Evolutionary conservation across 2,797 vertebrate genomes (phyloP).

Genomic region (Diplodus puntazzo): DNA sequence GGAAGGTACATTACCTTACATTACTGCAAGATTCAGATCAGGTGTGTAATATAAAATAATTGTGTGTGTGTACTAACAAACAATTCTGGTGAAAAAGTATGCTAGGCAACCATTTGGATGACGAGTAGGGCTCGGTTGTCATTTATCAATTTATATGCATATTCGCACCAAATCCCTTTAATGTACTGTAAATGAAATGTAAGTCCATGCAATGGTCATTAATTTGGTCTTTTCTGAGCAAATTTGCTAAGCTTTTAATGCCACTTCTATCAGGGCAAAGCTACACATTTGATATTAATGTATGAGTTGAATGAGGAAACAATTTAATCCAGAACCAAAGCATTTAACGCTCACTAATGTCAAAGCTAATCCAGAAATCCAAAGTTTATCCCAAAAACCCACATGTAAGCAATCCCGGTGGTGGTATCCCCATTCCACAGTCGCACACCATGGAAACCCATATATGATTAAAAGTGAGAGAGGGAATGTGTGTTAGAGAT

Average conservation of each 20-base stretch:
- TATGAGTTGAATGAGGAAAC: slow-evolving; percentile 71
- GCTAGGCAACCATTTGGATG: background rate
- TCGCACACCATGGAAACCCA: slow-evolving; percentile 34
- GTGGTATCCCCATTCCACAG: slow-evolving; percentile 24
- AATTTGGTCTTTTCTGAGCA: slow-evolving; percentile 65
- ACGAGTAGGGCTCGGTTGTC: slow-evolving; percentile 26
- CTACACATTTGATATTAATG: slow-evolving; percentile 75
- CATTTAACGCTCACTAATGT: slow-evolving; percentile 78
- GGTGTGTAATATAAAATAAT: background rate
- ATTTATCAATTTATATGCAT: slow-evolving; percentile 53
- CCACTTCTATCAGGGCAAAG: slow-evolving; percentile 65
- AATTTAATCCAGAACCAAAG: slow-evolving; percentile 77
- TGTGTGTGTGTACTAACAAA: background rate
- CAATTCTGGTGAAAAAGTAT: slow-evolving; percentile 6
- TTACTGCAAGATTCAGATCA: background rate
- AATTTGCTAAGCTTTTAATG: slow-evolving; percentile 80
- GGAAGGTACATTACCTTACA: background rate
- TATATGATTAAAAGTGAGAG: slow-evolving; percentile 50
- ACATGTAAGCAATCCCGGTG: slow-evolving; percentile 73
- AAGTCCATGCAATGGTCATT: slow-evolving; percentile 57
- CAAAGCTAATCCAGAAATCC: slow-evolving; percentile 80
- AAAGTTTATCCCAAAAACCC: slow-evolving; percentile 78
- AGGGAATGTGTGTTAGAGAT: slow-evolving; percentile 36
- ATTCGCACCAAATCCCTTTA: slow-evolving; percentile 63
- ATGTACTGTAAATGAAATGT: slow-evolving; percentile 63